Base-by-base conservation (phyloP, 2,888 invertebrate species). In the Diachrysia chrysitis region DNA sequence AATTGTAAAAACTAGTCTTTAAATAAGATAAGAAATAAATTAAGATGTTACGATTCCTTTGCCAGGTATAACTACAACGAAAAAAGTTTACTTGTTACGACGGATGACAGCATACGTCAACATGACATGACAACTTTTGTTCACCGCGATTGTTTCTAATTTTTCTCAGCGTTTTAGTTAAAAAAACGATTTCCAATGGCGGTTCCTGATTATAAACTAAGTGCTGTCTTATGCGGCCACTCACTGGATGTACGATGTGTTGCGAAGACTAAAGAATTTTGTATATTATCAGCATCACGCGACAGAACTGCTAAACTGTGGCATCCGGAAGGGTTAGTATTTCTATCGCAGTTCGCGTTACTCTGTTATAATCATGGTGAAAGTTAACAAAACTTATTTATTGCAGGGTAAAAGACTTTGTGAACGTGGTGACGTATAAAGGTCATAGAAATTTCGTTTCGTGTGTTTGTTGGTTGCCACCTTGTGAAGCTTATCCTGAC, bases 401-500 rank as follows among this genome's bases (percentile, higher is more conserved):
- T 83, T 92, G 85, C 86, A 97, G 97, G 57, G 89, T 92, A 51
- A 95, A 96, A 75, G 96, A 96, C 62, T 98, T 96, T 83, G 92
- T 95, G 10, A 97, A 97, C 84, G 95, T 96, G 14, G 96, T 97
- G 61, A 97, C 97, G 0, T 96, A 97, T 83, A 96, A 96, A 83
- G 98, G 98, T 29, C 99, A 99, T 87, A 96, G 96, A 62, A 98
- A 98, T 89, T 99, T 98, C 89, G 98, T 99, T 0, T 97, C 97
- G 0, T 96, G 97, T 81, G 97, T 99, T 0, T 97, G 97, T 86
- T 97, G 97, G 87, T 87, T 98, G 80, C 97, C 97, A 56, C 97
- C 97, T 0, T 96, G 96, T 74, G 95, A 96, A 74, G 94, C 96
- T 21, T 96, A 96, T 86, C 97, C 98, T 0, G 96, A 97, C 67